Percentiles rank a stretch among this genome's conserved stretches.
These are phyloP conservation scores for Drosophila mojavensis DNA, from an alignment of 1,140 invertebrate genomes.

Conservation along the genomic window DNA sequence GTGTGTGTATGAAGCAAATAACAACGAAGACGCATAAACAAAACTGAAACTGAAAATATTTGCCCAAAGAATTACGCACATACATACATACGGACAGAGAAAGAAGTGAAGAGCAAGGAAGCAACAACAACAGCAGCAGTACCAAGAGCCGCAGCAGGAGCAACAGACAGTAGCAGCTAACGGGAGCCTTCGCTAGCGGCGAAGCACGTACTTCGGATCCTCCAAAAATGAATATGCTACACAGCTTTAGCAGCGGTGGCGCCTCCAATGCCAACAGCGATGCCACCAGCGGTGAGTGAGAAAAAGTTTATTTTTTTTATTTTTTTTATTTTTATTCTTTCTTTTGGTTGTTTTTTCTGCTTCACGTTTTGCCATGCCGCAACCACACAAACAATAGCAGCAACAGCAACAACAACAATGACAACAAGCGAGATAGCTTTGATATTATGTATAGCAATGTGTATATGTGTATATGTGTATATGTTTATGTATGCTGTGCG, in stretches of 20 bases:
- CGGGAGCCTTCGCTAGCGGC: slow-evolving; percentile 12
- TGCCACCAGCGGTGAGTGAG: slow-evolving; percentile 73
- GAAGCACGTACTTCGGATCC: slow-evolving; percentile 22
- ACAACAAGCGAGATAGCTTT: slow-evolving; percentile 31
- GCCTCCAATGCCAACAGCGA: slow-evolving; percentile 64
- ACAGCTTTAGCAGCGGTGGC: slow-evolving; percentile 76
- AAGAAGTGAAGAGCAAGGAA: slow-evolving; percentile 16
- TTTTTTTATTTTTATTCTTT: no score
- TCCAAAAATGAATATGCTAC: slow-evolving; percentile 76
- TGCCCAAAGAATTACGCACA: slow-evolving; percentile 47
- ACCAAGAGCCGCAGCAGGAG: not conserved
- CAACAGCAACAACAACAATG: slow-evolving; percentile 42
- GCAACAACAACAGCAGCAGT: slow-evolving; percentile 4
- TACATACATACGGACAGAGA: slow-evolving; percentile 4
- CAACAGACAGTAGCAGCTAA: slow-evolving; percentile 10
- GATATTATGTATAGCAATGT: slow-evolving; percentile 22
- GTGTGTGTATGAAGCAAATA: slow-evolving; percentile 2
- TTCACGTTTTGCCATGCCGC: slow-evolving; percentile 5
- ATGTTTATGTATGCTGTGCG: slow-evolving; percentile 2
- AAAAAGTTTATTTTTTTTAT: slow-evolving; percentile 44
- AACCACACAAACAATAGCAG: not conserved
- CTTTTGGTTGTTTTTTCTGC: not conserved
- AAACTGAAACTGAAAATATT: slow-evolving; percentile 57
- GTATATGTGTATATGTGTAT: slow-evolving; percentile 4
- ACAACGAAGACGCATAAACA: slow-evolving; percentile 50